These are phyloP conservation scores for Steinernema khuongi DNA, from an alignment of 1,140 invertebrate species.

Conservation along the genomic window DNA sequence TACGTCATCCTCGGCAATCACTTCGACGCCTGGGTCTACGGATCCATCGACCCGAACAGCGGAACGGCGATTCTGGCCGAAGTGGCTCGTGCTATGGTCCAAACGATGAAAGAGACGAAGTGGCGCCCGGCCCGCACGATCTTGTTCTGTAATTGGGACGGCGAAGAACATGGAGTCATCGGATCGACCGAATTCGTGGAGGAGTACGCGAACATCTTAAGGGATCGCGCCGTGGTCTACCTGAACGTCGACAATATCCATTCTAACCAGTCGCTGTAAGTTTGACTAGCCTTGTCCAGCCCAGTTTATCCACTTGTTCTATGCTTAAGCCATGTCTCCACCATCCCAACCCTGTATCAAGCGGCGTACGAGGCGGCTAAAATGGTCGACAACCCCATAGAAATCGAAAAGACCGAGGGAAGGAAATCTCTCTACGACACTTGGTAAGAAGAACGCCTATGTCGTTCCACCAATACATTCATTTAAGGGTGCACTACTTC, in stretches of 20 bases:
- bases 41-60: slow-evolving; percentile 53
- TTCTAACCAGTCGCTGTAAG: slow-evolving; percentile 47
- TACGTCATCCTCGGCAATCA: slow-evolving; percentile 67
- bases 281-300: neutral
- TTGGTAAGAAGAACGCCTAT: slow-evolving; percentile 20
- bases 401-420: neutral
- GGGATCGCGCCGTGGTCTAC: slow-evolving; percentile 48
- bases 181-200: slow-evolving; percentile 59
- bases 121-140: slow-evolving; percentile 62
- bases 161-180: slow-evolving; percentile 63
- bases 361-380: slow-evolving; percentile 22
- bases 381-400: slow-evolving; percentile 21
- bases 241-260: slow-evolving; percentile 50
- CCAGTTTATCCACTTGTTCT: neutral
- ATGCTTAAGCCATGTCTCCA: slow-evolving; percentile 23
- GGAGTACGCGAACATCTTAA: slow-evolving; percentile 48
- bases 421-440: slow-evolving; percentile 37
- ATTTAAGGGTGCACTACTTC: slow-evolving; percentile 24
- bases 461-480: neutral
- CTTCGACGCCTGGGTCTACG: slow-evolving; percentile 65
- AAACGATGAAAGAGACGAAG: slow-evolving; percentile 47
- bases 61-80: slow-evolving; percentile 64
- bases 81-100: slow-evolving; percentile 61
- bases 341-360: slow-evolving; percentile 24
- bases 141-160: slow-evolving; percentile 64